Evolutionary conservation across 2,888 invertebrate species (phyloP).

Genomic region (Theodoxus fluviatilis): DNA sequence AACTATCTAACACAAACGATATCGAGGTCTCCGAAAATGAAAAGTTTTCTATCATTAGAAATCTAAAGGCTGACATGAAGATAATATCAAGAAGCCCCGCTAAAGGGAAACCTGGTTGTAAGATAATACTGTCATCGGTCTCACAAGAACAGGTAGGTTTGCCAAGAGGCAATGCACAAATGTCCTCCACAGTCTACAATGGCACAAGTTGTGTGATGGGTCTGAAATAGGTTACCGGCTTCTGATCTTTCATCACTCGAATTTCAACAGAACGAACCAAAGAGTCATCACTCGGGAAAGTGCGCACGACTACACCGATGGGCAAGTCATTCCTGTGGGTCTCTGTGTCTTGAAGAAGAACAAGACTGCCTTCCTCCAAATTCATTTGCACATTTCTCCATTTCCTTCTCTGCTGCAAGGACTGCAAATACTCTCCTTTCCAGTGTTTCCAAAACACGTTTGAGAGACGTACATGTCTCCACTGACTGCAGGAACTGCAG

Average conservation of each 20-base stretch:
- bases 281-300: constrained; percentile 1
- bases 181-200: too few relatives aligned
- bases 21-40: too few relatives aligned
- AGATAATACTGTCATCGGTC: too few relatives aligned
- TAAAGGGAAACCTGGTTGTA: too few relatives aligned
- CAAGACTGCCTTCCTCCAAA: neutral
- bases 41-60: too few relatives aligned
- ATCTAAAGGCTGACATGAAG: too few relatives aligned
- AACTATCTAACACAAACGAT: too few relatives aligned
- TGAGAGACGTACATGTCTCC: neutral
- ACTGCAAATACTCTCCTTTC: neutral
- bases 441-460: constrained; percentile 3
- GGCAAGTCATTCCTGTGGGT: constrained; percentile 6
- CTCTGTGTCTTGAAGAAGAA: neutral
- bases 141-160: too few relatives aligned
- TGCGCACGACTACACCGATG: neutral
- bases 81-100: too few relatives aligned
- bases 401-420: neutral
- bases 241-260: neutral
- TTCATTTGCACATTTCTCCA: neutral
- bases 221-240: neutral
- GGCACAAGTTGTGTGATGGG: neutral
- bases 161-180: too few relatives aligned
- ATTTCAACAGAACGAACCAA: constrained; percentile 11
- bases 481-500: too few relatives aligned